Base-by-base conservation (phyloP, 1,140 invertebrate species). In the Brachionus manjavacas region DNA sequence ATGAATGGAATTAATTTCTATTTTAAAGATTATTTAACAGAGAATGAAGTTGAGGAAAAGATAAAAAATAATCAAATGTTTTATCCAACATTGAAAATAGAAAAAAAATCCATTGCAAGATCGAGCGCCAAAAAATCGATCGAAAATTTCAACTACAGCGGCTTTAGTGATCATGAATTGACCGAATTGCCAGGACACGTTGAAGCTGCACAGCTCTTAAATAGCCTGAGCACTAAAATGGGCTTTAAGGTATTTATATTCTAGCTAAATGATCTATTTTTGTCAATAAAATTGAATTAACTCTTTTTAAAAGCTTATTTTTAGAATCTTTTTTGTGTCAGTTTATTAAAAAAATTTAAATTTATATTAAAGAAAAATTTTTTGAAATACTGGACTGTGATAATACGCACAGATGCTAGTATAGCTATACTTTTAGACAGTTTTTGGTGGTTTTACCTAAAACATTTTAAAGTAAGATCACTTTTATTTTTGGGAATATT, bases 381-480 rank as follows among this genome's bases (percentile, higher is more conserved):
- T 68, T 25, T 81, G 12, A 81, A 81, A 68, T 81, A 81, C 64
- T 81, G 79, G 79, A 64, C 52, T 9, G 20, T 20, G 1, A 81
- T 81, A 8, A 68, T 81, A 25, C 20, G 79, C 28, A 81, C 35
- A n/a, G 79, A 81, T 20, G 79, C 79, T 1, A 68, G 52, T 23
- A 43, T 41, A 25, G 79, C 79, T 14, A 81, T 81, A 28, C 28
- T 81, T 7, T 25, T 81, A 9, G 79, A 81, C 25, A 64, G 52
- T 16, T 81, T 81, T 81, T 81, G 79, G 79, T 81, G 79, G 79
- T 81, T 81, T 68, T 81, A 64, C 46, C 23, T 81, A 20, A 68
- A 39, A 60, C 6, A 64, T 60, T 81, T 81, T 64, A 60, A 68
- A 39, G 79, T 81, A 64, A 28, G 9, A 39, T 72, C 4, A 31